Conservation (phyloP, 1,140 invertebrate species). For the Thaumetopoea pityocampa region DNA sequence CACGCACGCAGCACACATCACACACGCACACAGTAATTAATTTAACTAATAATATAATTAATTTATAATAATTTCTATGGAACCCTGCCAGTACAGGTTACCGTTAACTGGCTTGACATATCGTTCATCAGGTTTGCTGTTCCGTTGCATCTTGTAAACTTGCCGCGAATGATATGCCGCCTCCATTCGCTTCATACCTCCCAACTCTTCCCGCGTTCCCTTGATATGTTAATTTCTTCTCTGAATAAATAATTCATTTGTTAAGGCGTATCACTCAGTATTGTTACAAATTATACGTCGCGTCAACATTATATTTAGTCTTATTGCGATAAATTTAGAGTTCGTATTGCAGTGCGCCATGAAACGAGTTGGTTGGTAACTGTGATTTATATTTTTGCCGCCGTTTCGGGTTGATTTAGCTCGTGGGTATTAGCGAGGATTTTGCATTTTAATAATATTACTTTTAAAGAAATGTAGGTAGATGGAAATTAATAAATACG, state of each 20-base stretch:
- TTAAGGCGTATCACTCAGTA: constrained; percentile 56
- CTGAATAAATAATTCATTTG: constrained; percentile 69
- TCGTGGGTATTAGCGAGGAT: constrained; percentile 11
- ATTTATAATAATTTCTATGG: too few species aligned
- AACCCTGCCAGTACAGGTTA: too few species aligned
- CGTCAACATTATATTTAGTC: constrained; percentile 8
- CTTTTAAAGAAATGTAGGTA: constrained; percentile 8
- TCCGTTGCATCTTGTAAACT: too few species aligned
- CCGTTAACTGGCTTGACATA: too few species aligned
- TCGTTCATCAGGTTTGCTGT: too few species aligned
- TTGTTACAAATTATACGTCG: constrained; percentile 26
- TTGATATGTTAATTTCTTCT: constrained; percentile 66
- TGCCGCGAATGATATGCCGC: too few species aligned
- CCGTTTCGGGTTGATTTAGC: constrained; percentile 14
- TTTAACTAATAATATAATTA: too few species aligned
- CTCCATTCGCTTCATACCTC: constrained; percentile 5
- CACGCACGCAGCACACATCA: too few species aligned
- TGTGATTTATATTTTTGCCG: constrained; percentile 20
- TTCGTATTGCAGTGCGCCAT: constrained; percentile 4
- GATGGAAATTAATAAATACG: constrained; percentile 1
- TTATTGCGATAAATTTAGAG: constrained; percentile 12
- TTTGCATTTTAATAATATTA: constrained; percentile 13
- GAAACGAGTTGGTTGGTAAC: constrained; percentile 17
- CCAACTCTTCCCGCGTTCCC: constrained; percentile 30
- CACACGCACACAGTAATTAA: too few species aligned